A percentile compares a stretch with the other conserved stretches of the same genome.
Evolutionary conservation across 2,113 vertebrate genomes (phyloP).

Genomic region (Genyomyrus donnyi): DNA sequence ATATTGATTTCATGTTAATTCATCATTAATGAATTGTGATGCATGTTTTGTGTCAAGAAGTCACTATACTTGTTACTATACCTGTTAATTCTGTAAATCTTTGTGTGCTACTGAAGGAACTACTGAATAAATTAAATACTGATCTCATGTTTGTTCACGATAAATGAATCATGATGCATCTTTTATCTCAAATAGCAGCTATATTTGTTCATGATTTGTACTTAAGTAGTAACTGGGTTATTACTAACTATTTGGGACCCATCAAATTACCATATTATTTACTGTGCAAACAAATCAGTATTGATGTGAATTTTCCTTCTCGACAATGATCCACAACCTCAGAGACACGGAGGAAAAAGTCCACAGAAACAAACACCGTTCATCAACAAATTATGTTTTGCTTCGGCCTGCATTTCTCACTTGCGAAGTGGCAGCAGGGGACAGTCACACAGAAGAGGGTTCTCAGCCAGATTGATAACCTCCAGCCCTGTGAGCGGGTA

Average conservation of each 20-base stretch:
- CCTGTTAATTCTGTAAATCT: not conserved
- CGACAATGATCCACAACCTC: not conserved
- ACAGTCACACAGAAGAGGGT: slow-evolving; percentile 83
- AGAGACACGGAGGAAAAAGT: not conserved
- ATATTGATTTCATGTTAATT: too few relatives aligned
- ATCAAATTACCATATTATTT: not conserved
- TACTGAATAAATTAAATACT: not conserved
- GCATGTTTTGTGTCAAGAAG: not conserved
- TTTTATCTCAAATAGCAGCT: too few relatives aligned
- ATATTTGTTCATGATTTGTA: too few relatives aligned
- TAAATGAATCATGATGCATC: not conserved
- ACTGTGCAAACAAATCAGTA: not conserved
- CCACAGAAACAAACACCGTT: not conserved
- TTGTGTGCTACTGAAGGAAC: not conserved
- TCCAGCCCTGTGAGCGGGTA: slow-evolving; percentile 66
- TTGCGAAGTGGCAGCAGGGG: slow-evolving; percentile 72
- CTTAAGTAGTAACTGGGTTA: too few relatives aligned
- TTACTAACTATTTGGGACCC: too few relatives aligned
- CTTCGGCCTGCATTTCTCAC: slow-evolving; percentile 51
- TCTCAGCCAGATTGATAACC: slow-evolving; percentile 77
- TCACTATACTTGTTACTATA: not conserved
- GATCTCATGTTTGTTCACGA: not conserved
- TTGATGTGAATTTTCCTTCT: not conserved
- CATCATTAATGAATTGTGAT: not conserved
- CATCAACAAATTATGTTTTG: not conserved